Evolutionary conservation across 2,113 vertebrate genomes (phyloP).

Genomic region (Strigops habroptila): DNA sequence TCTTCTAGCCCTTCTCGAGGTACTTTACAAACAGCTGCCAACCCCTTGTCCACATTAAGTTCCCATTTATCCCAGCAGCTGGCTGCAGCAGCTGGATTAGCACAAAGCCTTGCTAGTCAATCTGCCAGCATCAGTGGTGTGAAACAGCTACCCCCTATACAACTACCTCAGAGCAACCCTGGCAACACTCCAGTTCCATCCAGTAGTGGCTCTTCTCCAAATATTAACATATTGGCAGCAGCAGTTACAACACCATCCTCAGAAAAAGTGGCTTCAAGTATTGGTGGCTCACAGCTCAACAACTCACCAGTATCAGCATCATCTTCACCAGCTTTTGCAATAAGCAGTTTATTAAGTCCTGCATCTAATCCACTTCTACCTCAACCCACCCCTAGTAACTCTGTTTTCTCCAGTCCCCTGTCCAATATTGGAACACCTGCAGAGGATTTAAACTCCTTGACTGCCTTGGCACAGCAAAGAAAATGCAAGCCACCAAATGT

Average conservation of each 20-base stretch:
- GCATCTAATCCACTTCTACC: slow-evolving; percentile 97
- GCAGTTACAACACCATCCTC: slow-evolving; percentile 83
- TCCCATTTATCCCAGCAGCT: slow-evolving; percentile 99
- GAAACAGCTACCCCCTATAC: slow-evolving; percentile 90
- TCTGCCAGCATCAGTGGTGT: slow-evolving; percentile 96
- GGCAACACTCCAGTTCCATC: slow-evolving; percentile 77
- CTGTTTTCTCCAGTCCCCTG: slow-evolving; percentile 89
- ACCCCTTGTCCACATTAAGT: slow-evolving; percentile 94
- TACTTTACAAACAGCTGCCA: slow-evolving; percentile 86
- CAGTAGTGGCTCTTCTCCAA: slow-evolving; percentile 86
- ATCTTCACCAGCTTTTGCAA: slow-evolving; percentile 93
- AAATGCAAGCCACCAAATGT: slow-evolving; percentile 94
- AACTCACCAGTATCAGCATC: slow-evolving; percentile 83
- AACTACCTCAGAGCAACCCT: slow-evolving; percentile 97
- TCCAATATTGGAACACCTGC: slow-evolving; percentile 88
- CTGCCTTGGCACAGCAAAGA: slow-evolving; percentile 91
- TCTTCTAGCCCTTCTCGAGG: slow-evolving; percentile 86
- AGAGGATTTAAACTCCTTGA: slow-evolving; percentile 93
- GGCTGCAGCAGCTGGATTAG: slow-evolving; percentile 96
- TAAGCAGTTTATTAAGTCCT: slow-evolving; percentile 94
- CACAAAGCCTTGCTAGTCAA: slow-evolving; percentile 98
- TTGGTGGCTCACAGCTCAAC: slow-evolving; percentile 84
- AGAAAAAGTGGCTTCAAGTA: slow-evolving; percentile 84
- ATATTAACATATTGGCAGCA: slow-evolving; percentile 80
- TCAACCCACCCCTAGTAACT: slow-evolving; percentile 90